Base-by-base conservation (phyloP, 2,797 vertebrate genomes). In the Rallus crepitans region DNA sequence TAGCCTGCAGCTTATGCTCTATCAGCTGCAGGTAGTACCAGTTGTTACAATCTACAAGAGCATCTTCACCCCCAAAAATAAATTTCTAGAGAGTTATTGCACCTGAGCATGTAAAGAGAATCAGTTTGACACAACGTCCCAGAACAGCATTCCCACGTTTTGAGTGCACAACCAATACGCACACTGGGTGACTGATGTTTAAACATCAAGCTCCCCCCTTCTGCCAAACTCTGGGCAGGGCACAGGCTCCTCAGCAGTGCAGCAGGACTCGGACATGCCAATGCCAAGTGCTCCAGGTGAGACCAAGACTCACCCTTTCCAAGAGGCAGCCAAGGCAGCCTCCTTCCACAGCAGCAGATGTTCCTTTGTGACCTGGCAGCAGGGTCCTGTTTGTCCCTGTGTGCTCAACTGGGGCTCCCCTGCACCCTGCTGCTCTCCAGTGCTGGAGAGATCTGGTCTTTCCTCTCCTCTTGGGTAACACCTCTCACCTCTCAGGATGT, bases 281-380 rank as follows among this genome's bases (percentile, higher is more conserved):
- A 30, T 0, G 0, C 17, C 42, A 7, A 13, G 24, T 57, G 64
- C 33, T 33, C 35, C 57, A 53, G 48, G n/a, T 19, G 45, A 15
- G 33, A 15, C 33, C 39, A 31, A 47, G 50, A 12, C 48, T 45
- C 59, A 14, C 8, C 21, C 21, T 47, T 82, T 28, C 64, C 4
- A 0, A 64, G 42, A 20, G 45, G 52, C 4, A 57, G n/a, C 35
- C 69, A 56, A 68, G 31, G 40, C n/a, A 25, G 19, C 20, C 39
- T 72, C 30, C 33, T 72, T 76, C 18, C 63, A 42, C 69, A 57
- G 48, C 37, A 68, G 39, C 35, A 57, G 39, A 20, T 25, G 15
- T 33, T 63, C 16, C 57, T 40, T 65, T 1, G 2, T 23, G 28
- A 59, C 28, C n/a, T 5, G 4, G 35, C 1, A 2, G 11, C 17